phyloP scores from a whole-genome alignment of 2,797 vertebrate genomes.

The Holocentrus rufus region DNA sequence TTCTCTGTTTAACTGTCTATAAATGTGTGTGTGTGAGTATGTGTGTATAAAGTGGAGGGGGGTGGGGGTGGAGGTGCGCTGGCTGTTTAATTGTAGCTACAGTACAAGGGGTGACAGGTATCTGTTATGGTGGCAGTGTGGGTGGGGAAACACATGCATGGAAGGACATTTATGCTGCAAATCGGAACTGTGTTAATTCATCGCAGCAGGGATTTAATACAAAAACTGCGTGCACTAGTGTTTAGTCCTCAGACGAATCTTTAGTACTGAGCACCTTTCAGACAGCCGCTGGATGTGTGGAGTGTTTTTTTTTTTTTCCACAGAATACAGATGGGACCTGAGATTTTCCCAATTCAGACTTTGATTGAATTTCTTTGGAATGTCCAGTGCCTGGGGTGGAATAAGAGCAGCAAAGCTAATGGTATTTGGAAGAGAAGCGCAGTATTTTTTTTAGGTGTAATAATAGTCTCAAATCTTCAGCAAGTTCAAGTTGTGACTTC shows the following conservation, averaged over 20 bases:
- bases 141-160: not conserved
- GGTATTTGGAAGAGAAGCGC: not conserved
- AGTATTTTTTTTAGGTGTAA: slow-evolving; percentile 10
- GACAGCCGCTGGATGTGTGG: slow-evolving; percentile 24
- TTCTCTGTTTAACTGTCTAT: slow-evolving; percentile 59
- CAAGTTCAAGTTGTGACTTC: not conserved
- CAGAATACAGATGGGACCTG: slow-evolving; percentile 16
- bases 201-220: slow-evolving; percentile 47
- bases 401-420: no score
- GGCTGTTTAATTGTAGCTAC: slow-evolving; percentile 42
- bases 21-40: slow-evolving; percentile 27
- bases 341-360: slow-evolving; percentile 19
- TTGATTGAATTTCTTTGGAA: not conserved
- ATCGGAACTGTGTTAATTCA: slow-evolving; percentile 51
- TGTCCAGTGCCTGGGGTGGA: no score
- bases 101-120: not conserved
- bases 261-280: slow-evolving; percentile 36
- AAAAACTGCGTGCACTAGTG: slow-evolving; percentile 45
- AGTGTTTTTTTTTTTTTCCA: slow-evolving; percentile 9
- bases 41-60: slow-evolving; percentile 5
- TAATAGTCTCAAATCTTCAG: slow-evolving; percentile 8
- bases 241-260: slow-evolving; percentile 45
- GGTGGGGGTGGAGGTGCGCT: slow-evolving; percentile 1
- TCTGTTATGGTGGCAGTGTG: not conserved
- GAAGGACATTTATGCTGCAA: not conserved